phyloP scores from a whole-genome alignment of 2,113 vertebrate species.

The Heterotilapia buettikoferi region DNA sequence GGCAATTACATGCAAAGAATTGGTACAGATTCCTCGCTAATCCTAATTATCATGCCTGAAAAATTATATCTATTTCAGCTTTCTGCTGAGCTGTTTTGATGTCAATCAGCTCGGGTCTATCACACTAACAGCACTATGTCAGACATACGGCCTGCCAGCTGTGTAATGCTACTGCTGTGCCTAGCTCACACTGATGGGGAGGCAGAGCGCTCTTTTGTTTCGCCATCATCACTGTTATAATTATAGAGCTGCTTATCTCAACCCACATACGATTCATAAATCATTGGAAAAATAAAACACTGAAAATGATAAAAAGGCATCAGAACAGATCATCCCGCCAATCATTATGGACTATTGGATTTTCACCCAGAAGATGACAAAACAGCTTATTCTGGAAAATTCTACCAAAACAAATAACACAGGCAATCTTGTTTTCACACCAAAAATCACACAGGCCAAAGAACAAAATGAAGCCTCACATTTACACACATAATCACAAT shows the following conservation, averaged over 20 bases:
- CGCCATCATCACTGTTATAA: constrained; percentile 37
- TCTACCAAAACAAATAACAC: constrained; percentile 35
- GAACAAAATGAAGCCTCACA: constrained; percentile 25
- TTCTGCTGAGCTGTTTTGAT: constrained; percentile 27
- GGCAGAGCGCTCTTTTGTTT: constrained; percentile 10
- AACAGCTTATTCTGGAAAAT: constrained; percentile 28
- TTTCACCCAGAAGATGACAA: constrained; percentile 24
- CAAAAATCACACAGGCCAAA: constrained; percentile 28
- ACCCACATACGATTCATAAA: constrained; percentile 47
- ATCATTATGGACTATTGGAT: constrained; percentile 40
- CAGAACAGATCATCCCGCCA: constrained; percentile 37
- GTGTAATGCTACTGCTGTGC: constrained; percentile 40
- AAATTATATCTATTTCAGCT: constrained; percentile 16
- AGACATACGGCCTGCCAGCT: constrained; percentile 49
- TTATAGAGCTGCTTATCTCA: constrained; percentile 45
- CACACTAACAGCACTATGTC: constrained; percentile 19
- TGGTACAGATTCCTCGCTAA: not conserved
- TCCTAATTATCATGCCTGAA: constrained; percentile 19
- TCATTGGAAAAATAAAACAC: constrained; percentile 36
- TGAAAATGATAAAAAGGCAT: constrained; percentile 40
- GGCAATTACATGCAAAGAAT: not conserved
- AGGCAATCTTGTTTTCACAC: constrained; percentile 38
- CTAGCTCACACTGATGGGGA: constrained; percentile 12
- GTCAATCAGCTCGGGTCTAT: constrained; percentile 36
- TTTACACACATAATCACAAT: constrained; percentile 23